Percentiles rank a stretch among this genome's conserved stretches.
These are phyloP conservation scores for Oreocharis arfaki DNA, from an alignment of 2,113 vertebrate genomes.

Conservation along the genomic window DNA sequence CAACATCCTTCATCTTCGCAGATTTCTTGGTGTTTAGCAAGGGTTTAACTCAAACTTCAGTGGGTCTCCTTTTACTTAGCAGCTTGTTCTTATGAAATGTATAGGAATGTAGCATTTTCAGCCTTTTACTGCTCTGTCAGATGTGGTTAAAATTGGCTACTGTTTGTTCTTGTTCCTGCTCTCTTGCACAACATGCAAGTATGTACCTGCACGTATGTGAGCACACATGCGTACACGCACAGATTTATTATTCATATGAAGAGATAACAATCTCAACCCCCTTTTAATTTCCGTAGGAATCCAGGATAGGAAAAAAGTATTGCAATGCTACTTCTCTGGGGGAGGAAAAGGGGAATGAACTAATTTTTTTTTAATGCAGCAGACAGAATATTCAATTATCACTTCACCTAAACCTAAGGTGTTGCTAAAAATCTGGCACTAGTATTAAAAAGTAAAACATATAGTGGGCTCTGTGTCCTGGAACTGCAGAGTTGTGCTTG, in stretches of 20 bases:
- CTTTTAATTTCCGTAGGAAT: constrained; percentile 19
- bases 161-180: background rate
- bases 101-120: constrained; percentile 2
- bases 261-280: background rate
- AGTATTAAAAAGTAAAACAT: background rate
- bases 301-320: background rate
- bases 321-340: background rate
- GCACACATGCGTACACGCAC: background rate
- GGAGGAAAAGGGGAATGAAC: background rate
- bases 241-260: background rate
- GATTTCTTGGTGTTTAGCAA: background rate
- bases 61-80: background rate
- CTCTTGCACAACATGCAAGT: background rate
- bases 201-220: background rate
- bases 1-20: background rate
- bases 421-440: background rate
- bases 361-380: background rate
- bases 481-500: background rate
- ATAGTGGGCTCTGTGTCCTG: background rate
- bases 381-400: background rate
- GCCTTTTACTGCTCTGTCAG: background rate
- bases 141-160: constrained; percentile 41
- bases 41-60: background rate
- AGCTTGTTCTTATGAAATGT: background rate
- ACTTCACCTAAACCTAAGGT: background rate